phyloP scores from a whole-genome alignment of 1,140 invertebrate species.

The Musca vetustissima region DNA sequence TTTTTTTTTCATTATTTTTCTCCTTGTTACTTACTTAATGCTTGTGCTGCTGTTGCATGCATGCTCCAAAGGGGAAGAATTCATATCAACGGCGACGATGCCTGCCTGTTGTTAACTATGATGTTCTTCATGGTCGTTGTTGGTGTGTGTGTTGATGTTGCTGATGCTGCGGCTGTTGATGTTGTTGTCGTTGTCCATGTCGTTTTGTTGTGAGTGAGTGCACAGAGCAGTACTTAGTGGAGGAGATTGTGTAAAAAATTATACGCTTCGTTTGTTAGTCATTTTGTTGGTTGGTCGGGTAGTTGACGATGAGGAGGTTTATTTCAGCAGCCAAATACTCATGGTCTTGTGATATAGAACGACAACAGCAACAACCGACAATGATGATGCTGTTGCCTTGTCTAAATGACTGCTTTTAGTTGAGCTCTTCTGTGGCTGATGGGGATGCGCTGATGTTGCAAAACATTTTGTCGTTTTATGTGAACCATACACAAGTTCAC shows the following conservation, averaged over 20 bases:
- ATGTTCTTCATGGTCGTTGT: no score
- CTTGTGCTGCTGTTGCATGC: no score
- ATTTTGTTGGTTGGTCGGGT: background rate
- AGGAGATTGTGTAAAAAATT: conserved; percentile 23
- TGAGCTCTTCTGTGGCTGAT: background rate
- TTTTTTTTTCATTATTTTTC: background rate
- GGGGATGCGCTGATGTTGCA: background rate
- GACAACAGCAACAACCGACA: no score
- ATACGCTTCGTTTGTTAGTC: conserved; percentile 19
- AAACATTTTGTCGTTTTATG: no score
- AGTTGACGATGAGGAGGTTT: background rate
- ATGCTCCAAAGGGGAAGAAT: no score
- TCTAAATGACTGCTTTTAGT: no score
- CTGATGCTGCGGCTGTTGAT: background rate
- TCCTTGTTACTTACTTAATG: background rate
- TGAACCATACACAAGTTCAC: no score
- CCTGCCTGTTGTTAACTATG: no score
- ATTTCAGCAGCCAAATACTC: background rate
- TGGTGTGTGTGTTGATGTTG: no score
- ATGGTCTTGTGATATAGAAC: no score
- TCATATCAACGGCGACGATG: no score
- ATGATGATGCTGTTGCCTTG: no score
- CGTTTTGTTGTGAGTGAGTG: background rate
- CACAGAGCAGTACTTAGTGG: background rate
- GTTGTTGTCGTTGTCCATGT: background rate